These are phyloP conservation scores for Melanaphis sacchari DNA, from an alignment of 1,140 invertebrate species.

Conservation along the genomic window DNA sequence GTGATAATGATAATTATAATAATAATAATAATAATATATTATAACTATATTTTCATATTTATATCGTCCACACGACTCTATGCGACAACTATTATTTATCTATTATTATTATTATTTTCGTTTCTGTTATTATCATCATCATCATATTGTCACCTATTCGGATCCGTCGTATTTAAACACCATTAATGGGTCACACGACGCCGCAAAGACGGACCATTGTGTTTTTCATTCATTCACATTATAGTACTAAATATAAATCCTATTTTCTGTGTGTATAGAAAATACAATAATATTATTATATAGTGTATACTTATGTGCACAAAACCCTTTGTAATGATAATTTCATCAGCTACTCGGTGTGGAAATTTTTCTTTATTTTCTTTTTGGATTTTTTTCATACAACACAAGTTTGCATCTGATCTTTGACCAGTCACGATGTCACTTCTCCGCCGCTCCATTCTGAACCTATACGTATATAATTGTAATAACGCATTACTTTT, in stretches of 20 bases:
- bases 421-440: slow-evolving; percentile 31
- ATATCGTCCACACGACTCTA: background rate
- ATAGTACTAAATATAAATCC: background rate
- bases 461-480: background rate
- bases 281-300: background rate
- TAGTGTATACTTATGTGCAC: background rate
- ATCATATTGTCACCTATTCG: background rate
- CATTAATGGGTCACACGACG: slow-evolving; percentile 3
- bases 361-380: background rate
- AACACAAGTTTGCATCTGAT: background rate
- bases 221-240: background rate
- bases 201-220: background rate
- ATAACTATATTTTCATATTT: background rate
- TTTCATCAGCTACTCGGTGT: background rate
- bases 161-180: background rate
- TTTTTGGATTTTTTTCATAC: background rate
- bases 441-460: background rate
- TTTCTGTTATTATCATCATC: background rate
- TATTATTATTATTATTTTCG: background rate
- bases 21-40: background rate
- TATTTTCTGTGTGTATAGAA: background rate
- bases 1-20: background rate
- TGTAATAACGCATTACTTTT: background rate
- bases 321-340: background rate
- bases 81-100: background rate